Evolutionary conservation across 2,888 invertebrate species (phyloP).

Genomic region (Watsonalla binaria): DNA sequence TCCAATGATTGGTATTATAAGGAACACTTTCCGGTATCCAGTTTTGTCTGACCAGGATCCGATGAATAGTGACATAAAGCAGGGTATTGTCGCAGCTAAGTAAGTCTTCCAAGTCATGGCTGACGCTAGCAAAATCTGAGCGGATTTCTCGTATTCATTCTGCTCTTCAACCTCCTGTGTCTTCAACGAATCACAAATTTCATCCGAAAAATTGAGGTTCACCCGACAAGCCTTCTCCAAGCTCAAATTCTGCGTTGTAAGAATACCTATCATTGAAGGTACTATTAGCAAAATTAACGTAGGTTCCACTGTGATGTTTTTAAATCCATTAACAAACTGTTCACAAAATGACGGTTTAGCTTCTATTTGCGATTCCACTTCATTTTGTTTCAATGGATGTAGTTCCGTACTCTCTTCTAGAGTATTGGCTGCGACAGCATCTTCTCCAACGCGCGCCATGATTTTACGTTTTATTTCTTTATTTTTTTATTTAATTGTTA

Average conservation of each 20-base stretch:
- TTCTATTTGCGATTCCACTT: constrained; percentile 8
- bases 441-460: too few species aligned
- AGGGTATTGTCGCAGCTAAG: constrained; percentile 87
- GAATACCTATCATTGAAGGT: constrained; percentile 67
- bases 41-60: constrained; percentile 86
- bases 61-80: constrained; percentile 85
- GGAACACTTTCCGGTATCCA: constrained; percentile 84
- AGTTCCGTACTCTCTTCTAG: constrained; percentile 12
- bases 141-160: constrained; percentile 74
- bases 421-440: constrained; percentile 7
- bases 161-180: constrained; percentile 79
- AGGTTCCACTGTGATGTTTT: constrained; percentile 58
- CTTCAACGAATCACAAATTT: constrained; percentile 85
- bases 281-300: constrained; percentile 44
- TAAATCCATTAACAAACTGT: constrained; percentile 23
- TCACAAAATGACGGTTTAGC: constrained; percentile 28
- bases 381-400: constrained; percentile 5
- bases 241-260: constrained; percentile 88
- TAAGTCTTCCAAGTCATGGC: constrained; percentile 89
- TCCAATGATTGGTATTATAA: constrained; percentile 84
- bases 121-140: constrained; percentile 83
- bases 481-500: background rate
- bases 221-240: constrained; percentile 91
- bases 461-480: background rate
- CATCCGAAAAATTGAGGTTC: constrained; percentile 83